Evolutionary conservation across 2,888 invertebrate genomes (phyloP).

Genomic region (Tenthredo distinguenda): DNA sequence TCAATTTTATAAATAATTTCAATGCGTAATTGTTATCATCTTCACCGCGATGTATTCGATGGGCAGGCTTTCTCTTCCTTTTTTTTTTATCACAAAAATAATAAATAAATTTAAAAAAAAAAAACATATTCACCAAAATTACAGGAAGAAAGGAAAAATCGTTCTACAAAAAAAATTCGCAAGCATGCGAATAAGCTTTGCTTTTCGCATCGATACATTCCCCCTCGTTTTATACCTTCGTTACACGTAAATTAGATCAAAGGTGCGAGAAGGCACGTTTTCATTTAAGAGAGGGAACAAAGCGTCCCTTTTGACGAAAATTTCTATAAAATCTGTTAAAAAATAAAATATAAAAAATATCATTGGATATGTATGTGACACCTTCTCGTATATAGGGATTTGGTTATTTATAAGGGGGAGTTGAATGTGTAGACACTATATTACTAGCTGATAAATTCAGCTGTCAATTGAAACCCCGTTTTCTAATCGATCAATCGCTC

Average conservation of each 20-base stretch:
- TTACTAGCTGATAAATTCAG: constrained; percentile 2
- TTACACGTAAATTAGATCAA: constrained; percentile 31
- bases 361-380: background rate
- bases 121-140: too few relatives aligned
- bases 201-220: background rate
- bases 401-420: background rate
- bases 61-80: too few relatives aligned
- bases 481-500: constrained; percentile 11
- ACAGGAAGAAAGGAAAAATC: too few relatives aligned
- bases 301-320: constrained; percentile 2
- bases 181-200: constrained; percentile 55
- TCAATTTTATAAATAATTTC: constrained; percentile 35
- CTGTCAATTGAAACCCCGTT: constrained; percentile 14
- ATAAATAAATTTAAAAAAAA: too few relatives aligned
- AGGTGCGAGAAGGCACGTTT: background rate
- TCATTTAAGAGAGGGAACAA: background rate
- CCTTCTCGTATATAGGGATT: background rate
- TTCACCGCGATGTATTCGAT: background rate
- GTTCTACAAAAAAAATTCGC: constrained; percentile 59
- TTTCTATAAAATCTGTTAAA: background rate
- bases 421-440: background rate
- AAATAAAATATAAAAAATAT: background rate
- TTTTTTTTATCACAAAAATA: too few relatives aligned
- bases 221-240: background rate
- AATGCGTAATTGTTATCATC: constrained; percentile 55